Evolutionary conservation across 2,888 invertebrate species (phyloP).

Genomic region (Flabesymbios commensalis): DNA sequence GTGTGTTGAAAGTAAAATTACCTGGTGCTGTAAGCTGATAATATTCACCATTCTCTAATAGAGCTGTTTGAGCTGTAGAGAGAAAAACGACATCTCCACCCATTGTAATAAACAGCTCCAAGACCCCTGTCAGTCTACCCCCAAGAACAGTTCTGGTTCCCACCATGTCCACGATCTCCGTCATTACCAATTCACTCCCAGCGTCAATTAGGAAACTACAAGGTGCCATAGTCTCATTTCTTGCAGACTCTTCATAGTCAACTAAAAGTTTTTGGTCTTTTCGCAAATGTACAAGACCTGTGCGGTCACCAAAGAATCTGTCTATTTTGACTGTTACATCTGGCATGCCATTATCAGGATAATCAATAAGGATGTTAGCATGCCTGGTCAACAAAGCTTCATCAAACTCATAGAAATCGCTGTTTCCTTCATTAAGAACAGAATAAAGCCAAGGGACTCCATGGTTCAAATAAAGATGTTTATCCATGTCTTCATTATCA

Average conservation of each 20-base stretch:
- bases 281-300: conserved; percentile 41
- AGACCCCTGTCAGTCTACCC: conserved; percentile 42
- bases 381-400: conserved; percentile 41
- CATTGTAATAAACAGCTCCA: conserved; percentile 37
- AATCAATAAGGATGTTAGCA: conserved; percentile 40
- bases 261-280: conserved; percentile 41
- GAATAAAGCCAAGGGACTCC: conserved; percentile 46
- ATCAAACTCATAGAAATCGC: conserved; percentile 42
- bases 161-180: conserved; percentile 38
- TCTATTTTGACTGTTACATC: conserved; percentile 37
- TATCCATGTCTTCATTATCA: conserved; percentile 43
- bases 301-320: conserved; percentile 42
- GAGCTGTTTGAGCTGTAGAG: conserved; percentile 42
- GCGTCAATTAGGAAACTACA: conserved; percentile 43
- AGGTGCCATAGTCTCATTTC: conserved; percentile 43
- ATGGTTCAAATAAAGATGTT: conserved; percentile 39
- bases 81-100: conserved; percentile 41
- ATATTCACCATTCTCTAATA: conserved; percentile 41
- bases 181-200: conserved; percentile 40
- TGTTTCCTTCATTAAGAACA: conserved; percentile 36
- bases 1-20: conserved; percentile 41
- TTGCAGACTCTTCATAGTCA: conserved; percentile 42
- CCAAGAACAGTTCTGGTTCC: conserved; percentile 43
- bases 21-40: conserved; percentile 40
- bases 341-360: conserved; percentile 29